phyloP scores from a whole-genome alignment of 2,888 invertebrate species.

The Leucoma salicis region DNA sequence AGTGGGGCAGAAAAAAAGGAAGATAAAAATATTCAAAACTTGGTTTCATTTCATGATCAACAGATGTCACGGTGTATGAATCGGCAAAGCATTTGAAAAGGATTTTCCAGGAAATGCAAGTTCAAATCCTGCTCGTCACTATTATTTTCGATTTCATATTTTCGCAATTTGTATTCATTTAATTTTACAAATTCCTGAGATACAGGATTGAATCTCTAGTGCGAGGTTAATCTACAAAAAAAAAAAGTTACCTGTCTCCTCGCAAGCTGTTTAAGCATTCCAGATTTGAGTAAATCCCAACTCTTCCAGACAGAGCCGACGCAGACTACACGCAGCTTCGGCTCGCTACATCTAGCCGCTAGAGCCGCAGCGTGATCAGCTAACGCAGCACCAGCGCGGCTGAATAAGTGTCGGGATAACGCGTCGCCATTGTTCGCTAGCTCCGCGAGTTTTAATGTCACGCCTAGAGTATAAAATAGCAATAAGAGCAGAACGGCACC shows the following conservation, averaged over 20 bases:
- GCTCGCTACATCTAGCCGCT: conserved; percentile 84
- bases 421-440: conserved; percentile 88
- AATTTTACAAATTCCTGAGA: no score
- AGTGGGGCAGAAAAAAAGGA: no score
- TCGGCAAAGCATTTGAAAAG: no score
- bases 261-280: conserved; percentile 83
- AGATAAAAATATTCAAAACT: no score
- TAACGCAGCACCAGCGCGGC: background rate
- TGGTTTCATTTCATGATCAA: no score
- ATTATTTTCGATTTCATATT: no score
- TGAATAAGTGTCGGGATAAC: conserved; percentile 81
- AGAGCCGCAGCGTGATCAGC: conserved; percentile 63
- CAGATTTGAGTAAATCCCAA: conserved; percentile 90
- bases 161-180: no score
- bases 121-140: no score
- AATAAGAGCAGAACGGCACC: no score
- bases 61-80: no score
- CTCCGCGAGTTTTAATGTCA: conserved; percentile 87
- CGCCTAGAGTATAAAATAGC: conserved; percentile 64
- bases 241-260: conserved; percentile 45
- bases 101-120: no score
- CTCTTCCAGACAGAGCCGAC: conserved; percentile 98
- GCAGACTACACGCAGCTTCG: conserved; percentile 90
- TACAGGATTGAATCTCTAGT: no score
- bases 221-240: background rate